A percentile compares a stretch with the other conserved stretches of the same genome.
Evolutionary conservation across 2,113 vertebrate species (phyloP).

Genomic region (Gila orcuttii): DNA sequence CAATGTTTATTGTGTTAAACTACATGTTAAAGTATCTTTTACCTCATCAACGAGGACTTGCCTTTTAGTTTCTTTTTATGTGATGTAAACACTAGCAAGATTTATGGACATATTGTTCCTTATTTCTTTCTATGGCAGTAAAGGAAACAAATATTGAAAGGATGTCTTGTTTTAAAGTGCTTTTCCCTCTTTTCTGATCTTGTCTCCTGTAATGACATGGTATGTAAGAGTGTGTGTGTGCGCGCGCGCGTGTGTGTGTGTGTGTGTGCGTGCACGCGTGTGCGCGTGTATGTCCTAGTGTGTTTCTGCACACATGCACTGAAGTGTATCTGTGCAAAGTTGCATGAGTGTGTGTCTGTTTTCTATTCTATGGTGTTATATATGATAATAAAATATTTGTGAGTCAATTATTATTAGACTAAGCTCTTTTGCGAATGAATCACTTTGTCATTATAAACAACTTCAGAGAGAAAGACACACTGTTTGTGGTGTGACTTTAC

Average conservation of each 20-base stretch:
- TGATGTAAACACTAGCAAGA: slow-evolving; percentile 63
- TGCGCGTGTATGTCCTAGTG: slow-evolving; percentile 39
- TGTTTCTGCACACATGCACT: slow-evolving; percentile 27
- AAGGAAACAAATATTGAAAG: slow-evolving; percentile 62
- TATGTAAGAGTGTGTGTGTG: slow-evolving; percentile 26
- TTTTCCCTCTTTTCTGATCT: slow-evolving; percentile 44
- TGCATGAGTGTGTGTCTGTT: slow-evolving; percentile 49
- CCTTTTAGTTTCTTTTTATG: slow-evolving; percentile 59
- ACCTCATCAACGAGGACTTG: slow-evolving; percentile 39
- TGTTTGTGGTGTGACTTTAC: slow-evolving; percentile 46
- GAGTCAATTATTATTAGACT: slow-evolving; percentile 31
- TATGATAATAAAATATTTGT: slow-evolving; percentile 38
- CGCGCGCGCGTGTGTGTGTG: not conserved
- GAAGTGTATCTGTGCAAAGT: slow-evolving; percentile 34
- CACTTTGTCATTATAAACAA: slow-evolving; percentile 18
- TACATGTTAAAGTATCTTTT: slow-evolving; percentile 50
- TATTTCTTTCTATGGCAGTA: slow-evolving; percentile 64
- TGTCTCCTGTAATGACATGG: slow-evolving; percentile 28
- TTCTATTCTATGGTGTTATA: slow-evolving; percentile 39
- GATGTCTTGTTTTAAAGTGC: slow-evolving; percentile 57
- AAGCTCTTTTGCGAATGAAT: slow-evolving; percentile 11
- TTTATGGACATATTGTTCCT: slow-evolving; percentile 64
- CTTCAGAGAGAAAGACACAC: slow-evolving; percentile 1
- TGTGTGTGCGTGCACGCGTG: slow-evolving; percentile 22
- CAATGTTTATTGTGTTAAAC: slow-evolving; percentile 48